phyloP scores from a whole-genome alignment of 2,113 vertebrate genomes.

The Rafetus swinhoei region DNA sequence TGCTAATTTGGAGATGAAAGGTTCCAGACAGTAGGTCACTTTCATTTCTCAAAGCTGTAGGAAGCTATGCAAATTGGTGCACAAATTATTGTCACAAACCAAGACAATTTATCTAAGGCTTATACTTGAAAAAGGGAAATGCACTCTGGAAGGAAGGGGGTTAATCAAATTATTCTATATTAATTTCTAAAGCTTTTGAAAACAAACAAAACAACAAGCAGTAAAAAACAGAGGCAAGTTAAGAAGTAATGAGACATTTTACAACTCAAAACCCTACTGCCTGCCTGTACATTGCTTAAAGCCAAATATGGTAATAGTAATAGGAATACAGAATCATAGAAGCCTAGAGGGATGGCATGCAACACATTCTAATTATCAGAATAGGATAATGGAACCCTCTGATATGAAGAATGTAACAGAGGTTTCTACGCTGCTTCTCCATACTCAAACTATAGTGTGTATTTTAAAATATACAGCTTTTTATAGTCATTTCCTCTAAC shows the following conservation, averaged over 20 bases:
- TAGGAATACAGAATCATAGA: slow-evolving; percentile 36
- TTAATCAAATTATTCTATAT: slow-evolving; percentile 67
- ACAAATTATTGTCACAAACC: not conserved
- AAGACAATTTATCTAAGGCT: slow-evolving; percentile 57
- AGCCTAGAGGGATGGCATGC: not conserved
- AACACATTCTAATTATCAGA: slow-evolving; percentile 42
- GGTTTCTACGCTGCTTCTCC: not conserved
- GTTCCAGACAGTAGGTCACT: slow-evolving; percentile 54
- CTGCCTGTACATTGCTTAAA: slow-evolving; percentile 34
- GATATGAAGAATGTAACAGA: not conserved
- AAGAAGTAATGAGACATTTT: slow-evolving; percentile 65
- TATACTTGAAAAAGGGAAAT: slow-evolving; percentile 51
- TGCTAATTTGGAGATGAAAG: slow-evolving; percentile 56
- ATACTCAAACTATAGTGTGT: not conserved
- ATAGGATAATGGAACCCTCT: slow-evolving; percentile 1
- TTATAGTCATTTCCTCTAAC: slow-evolving; percentile 10
- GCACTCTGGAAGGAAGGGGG: slow-evolving; percentile 17
- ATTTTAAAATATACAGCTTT: slow-evolving; percentile 7
- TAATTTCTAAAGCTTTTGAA: slow-evolving; percentile 40
- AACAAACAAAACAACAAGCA: slow-evolving; percentile 44
- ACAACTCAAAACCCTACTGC: slow-evolving; percentile 16
- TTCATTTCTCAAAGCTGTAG: slow-evolving; percentile 54
- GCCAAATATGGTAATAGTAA: slow-evolving; percentile 42
- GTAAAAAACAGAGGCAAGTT: slow-evolving; percentile 49
- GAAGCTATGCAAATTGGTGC: slow-evolving; percentile 56